These are phyloP conservation scores for Nothobranchius kuhntae DNA, from an alignment of 2,113 vertebrate genomes.

Conservation along the genomic window DNA sequence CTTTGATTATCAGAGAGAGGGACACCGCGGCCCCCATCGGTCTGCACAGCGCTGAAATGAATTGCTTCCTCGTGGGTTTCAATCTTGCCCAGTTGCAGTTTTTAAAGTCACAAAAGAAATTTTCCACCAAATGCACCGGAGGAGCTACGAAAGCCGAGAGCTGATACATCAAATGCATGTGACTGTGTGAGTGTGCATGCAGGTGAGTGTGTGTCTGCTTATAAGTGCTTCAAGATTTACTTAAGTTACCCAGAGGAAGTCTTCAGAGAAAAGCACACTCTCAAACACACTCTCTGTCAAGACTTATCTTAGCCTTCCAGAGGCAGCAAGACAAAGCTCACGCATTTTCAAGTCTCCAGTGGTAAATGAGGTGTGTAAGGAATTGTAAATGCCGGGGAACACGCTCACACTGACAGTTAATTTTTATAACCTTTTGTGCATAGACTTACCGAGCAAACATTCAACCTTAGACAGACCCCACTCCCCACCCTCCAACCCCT, in stretches of 20 bases:
- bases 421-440: constrained; percentile 72
- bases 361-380: constrained; percentile 76
- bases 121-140: constrained; percentile 28
- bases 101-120: constrained; percentile 17
- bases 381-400: constrained; percentile 71
- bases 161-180: constrained; percentile 44
- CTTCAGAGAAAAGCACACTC: constrained; percentile 56
- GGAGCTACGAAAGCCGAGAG: constrained; percentile 34
- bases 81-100: constrained; percentile 22
- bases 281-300: constrained; percentile 71
- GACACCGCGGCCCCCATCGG: constrained; percentile 38
- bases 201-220: constrained; percentile 31
- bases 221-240: constrained; percentile 58
- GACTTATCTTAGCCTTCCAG: constrained; percentile 77
- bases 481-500: constrained; percentile 47
- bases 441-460: constrained; percentile 62
- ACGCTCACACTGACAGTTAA: constrained; percentile 65
- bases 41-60: constrained; percentile 33
- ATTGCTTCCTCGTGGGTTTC: constrained; percentile 36
- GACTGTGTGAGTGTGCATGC: constrained; percentile 12
- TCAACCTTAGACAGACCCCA: constrained; percentile 58
- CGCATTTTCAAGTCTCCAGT: constrained; percentile 70
- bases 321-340: constrained; percentile 73
- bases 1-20: constrained; percentile 34
- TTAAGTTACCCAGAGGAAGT: constrained; percentile 61